These are phyloP conservation scores for Sanderia malayensis DNA, from an alignment of 30 jellyfish, hydroid and myxozoan genomes.

Conservation along the genomic window DNA sequence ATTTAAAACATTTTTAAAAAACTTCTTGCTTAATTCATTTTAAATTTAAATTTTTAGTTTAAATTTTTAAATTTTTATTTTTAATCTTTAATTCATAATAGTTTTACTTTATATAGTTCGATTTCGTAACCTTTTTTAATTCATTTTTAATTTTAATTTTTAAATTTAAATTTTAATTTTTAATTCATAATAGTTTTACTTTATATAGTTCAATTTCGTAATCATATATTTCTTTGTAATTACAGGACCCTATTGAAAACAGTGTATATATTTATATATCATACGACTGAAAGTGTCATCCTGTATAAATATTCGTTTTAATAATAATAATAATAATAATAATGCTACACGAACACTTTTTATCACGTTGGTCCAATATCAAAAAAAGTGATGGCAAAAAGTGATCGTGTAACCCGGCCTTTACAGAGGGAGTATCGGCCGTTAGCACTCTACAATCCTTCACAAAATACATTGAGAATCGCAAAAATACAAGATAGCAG, in stretches of 20 bases:
- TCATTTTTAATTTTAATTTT: no score
- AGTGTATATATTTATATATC: not conserved
- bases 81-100: no score
- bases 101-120: not conserved
- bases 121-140: not conserved
- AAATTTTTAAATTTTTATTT: no score
- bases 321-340: no score
- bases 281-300: not conserved
- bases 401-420: slow-evolving; percentile 21
- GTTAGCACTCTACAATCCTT: no score
- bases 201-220: not conserved
- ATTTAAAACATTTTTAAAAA: no score
- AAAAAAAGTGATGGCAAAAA: slow-evolving; percentile 10
- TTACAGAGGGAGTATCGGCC: no score
- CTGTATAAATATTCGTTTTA: not conserved
- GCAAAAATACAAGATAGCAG: no score
- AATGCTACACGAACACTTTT: slow-evolving; percentile 10
- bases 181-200: not conserved
- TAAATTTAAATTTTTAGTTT: no score
- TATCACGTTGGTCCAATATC: slow-evolving; percentile 15
- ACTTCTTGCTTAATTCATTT: no score
- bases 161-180: no score
- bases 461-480: no score
- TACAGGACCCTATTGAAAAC: not conserved
- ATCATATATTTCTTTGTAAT: not conserved